Conservation (phyloP, 2,113 vertebrate species). For the Menura novaehollandiae region DNA sequence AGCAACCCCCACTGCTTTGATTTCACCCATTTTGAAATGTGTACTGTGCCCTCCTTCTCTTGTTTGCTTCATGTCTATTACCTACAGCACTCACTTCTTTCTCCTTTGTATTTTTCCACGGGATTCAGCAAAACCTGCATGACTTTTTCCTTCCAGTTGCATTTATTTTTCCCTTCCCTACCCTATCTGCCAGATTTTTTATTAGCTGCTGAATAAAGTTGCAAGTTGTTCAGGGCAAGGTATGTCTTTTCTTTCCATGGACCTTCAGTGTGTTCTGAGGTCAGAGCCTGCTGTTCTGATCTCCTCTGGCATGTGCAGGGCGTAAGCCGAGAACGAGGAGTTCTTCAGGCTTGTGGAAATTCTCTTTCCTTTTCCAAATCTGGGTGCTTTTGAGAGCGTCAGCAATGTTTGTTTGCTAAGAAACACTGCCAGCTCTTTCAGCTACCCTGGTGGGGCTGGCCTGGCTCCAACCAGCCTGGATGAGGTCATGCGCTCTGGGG, state of each 20-base stretch:
- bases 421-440: not conserved
- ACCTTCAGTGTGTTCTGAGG: not conserved
- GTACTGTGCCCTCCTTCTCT: not conserved
- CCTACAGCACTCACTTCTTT: not conserved
- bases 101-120: not conserved
- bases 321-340: rapidly evolving
- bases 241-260: not conserved
- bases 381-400: not conserved
- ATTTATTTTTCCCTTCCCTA: not conserved
- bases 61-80: not conserved
- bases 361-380: not conserved
- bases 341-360: not conserved
- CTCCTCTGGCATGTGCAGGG: not conserved
- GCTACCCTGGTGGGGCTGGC: not conserved
- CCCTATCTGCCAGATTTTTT: not conserved
- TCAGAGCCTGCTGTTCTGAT: not conserved
- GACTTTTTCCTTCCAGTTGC: not conserved
- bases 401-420: not conserved
- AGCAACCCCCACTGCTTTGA: not conserved
- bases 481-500: not conserved
- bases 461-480: not conserved
- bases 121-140: not conserved
- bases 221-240: not conserved
- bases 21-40: not conserved
- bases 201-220: not conserved